Evolutionary conservation across 2,113 vertebrate species (phyloP).

Genomic region (Arothron firmamentum): DNA sequence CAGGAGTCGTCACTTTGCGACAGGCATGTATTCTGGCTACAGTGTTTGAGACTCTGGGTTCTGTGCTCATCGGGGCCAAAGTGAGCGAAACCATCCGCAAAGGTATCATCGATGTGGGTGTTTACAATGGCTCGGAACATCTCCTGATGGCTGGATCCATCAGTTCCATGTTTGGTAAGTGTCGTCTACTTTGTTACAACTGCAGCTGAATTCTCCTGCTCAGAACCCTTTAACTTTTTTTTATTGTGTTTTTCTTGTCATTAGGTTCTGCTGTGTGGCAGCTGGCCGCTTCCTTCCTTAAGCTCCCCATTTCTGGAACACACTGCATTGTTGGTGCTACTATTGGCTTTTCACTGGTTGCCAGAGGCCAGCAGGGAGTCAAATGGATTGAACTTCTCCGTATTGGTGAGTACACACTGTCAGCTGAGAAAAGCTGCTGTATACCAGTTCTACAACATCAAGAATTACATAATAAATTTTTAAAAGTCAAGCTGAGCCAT

Average conservation of each 20-base stretch:
- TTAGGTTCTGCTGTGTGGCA: slow-evolving; percentile 97
- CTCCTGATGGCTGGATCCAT: slow-evolving; percentile 87
- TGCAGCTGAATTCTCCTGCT: no score
- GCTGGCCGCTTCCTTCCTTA: slow-evolving; percentile 91
- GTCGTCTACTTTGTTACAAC: neutral
- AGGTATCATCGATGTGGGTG: slow-evolving; percentile 85
- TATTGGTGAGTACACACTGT: slow-evolving; percentile 80
- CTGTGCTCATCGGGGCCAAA: slow-evolving; percentile 90
- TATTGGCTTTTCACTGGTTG: slow-evolving; percentile 91
- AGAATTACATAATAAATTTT: neutral
- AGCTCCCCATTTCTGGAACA: slow-evolving; percentile 96
- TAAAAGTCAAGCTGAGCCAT: no score
- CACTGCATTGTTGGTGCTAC: slow-evolving; percentile 99
- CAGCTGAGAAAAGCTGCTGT: no score
- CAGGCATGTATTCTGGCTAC: slow-evolving; percentile 91
- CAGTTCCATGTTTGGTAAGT: slow-evolving; percentile 92
- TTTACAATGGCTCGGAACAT: slow-evolving; percentile 77
- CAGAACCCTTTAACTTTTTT: neutral
- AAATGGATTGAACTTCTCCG: slow-evolving; percentile 87
- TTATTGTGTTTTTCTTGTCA: slow-evolving; percentile 2
- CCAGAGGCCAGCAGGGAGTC: slow-evolving; percentile 84
- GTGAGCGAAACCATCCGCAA: slow-evolving; percentile 96
- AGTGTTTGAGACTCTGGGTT: slow-evolving; percentile 91
- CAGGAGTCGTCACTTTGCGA: slow-evolving; percentile 89
- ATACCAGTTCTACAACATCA: neutral